Conservation (phyloP, 2,797 vertebrate genomes). For the Danionella dracula region DNA sequence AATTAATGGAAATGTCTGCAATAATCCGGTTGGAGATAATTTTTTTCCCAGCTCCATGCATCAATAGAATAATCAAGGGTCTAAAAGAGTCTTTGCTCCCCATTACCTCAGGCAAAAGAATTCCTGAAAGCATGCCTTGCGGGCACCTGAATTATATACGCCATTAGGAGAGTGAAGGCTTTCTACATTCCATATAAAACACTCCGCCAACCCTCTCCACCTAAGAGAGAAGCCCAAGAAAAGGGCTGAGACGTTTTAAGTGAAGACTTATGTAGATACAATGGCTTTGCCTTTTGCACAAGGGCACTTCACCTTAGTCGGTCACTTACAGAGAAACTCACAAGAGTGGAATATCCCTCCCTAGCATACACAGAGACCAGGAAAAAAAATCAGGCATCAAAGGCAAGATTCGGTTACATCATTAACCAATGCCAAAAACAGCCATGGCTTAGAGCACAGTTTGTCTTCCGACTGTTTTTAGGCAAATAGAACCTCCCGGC, state of each 20-base stretch:
- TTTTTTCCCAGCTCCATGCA: constrained; percentile 92
- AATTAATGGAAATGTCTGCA: constrained; percentile 99
- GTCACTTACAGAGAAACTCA: constrained; percentile 72
- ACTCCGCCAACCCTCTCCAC: constrained; percentile 82
- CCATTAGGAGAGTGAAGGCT: constrained; percentile 92
- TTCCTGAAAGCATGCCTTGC: constrained; percentile 98
- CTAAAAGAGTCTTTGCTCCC: constrained; percentile 96
- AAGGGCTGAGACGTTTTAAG: constrained; percentile 77
- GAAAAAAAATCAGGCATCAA: constrained; percentile 46
- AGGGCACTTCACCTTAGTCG: constrained; percentile 67
- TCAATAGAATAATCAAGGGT: constrained; percentile 99
- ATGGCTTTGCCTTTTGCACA: constrained; percentile 79
- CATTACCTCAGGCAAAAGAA: constrained; percentile 99
- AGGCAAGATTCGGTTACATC: constrained; percentile 91
- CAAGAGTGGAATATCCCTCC: constrained; percentile 53
- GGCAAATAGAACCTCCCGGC: constrained; percentile 83
- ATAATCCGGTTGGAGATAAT: constrained; percentile 94
- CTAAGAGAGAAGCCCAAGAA: constrained; percentile 60
- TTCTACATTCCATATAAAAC: constrained; percentile 91
- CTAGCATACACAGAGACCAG: constrained; percentile 14
- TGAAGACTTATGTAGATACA: constrained; percentile 93
- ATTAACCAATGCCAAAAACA: constrained; percentile 90
- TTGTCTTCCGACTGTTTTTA: constrained; percentile 96
- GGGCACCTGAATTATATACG: constrained; percentile 99
- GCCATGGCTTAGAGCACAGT: constrained; percentile 83